phyloP scores from a whole-genome alignment of 2,113 vertebrate species.

The Pelecanoides urinatrix region DNA sequence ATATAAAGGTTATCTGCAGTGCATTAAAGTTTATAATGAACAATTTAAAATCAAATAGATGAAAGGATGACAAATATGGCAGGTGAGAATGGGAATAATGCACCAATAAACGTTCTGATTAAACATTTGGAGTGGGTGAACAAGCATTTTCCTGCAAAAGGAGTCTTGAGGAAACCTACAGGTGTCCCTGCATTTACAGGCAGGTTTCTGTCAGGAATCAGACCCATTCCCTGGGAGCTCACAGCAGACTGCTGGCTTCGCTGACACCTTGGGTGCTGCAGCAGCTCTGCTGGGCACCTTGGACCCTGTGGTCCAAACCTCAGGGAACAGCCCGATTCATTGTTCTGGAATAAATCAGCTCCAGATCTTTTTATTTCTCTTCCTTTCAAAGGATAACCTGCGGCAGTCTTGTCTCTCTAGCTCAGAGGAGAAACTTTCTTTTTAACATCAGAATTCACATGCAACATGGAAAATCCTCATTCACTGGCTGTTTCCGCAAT shows the following conservation, averaged over 20 bases:
- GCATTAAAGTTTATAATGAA: not conserved
- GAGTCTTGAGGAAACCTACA: not conserved
- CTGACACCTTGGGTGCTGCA: rapidly evolving
- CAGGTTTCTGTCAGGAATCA: not conserved
- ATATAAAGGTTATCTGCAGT: not conserved
- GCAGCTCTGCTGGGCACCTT: not conserved
- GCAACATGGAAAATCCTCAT: not conserved
- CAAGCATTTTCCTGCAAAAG: not conserved
- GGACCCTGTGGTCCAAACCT: not conserved
- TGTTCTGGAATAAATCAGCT: not conserved
- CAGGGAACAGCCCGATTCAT: not conserved
- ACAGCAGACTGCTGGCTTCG: not conserved
- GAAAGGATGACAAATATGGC: not conserved
- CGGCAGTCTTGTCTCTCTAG: not conserved
- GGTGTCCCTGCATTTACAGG: not conserved
- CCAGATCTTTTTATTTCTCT: not conserved
- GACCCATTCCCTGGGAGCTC: not conserved
- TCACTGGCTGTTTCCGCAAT: not conserved
- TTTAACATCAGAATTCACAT: not conserved
- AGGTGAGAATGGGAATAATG: not conserved
- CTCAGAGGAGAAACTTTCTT: not conserved
- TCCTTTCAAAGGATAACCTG: not conserved
- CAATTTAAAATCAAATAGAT: not conserved
- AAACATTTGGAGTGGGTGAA: not conserved
- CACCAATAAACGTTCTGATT: not conserved